phyloP scores from a whole-genome alignment of 2,797 vertebrate species.

The Cyprinodon diabolis region DNA sequence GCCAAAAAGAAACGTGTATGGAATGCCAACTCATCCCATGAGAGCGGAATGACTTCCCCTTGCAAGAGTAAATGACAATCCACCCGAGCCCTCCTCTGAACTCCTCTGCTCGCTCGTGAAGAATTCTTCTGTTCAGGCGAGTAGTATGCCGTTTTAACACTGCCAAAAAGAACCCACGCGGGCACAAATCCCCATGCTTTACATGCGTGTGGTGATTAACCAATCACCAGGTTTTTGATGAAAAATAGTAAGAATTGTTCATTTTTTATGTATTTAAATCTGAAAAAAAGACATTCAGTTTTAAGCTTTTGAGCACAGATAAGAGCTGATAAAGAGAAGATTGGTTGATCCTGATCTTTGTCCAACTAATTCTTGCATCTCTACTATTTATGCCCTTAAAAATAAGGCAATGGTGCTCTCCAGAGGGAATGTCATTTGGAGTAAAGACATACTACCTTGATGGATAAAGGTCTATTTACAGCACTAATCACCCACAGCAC shows the following conservation, averaged over 20 bases:
- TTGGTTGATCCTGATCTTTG: not conserved
- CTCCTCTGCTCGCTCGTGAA: too few species aligned
- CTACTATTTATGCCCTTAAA: not conserved
- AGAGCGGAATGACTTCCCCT: too few species aligned
- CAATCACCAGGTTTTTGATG: too few species aligned
- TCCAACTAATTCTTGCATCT: not conserved
- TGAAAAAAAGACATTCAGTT: not conserved
- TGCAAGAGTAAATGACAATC: too few species aligned
- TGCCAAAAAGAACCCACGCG: too few species aligned
- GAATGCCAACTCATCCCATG: too few species aligned
- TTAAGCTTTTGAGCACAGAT: not conserved
- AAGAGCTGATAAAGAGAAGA: not conserved
- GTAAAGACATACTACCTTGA: not conserved
- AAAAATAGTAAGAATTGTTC: not conserved
- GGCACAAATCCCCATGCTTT: too few species aligned
- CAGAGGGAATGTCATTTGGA: conserved; percentile 6
- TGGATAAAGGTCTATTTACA: conserved; percentile 2
- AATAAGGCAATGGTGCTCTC: not conserved
- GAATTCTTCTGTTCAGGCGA: too few species aligned
- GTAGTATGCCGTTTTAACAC: too few species aligned
- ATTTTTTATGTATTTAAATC: not conserved
- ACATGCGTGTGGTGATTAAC: too few species aligned
- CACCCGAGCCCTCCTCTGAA: too few species aligned
- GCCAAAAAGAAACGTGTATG: too few species aligned
- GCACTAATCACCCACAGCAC: conserved; percentile 7